phyloP scores from a whole-genome alignment of 2,113 vertebrate species.

The Ophiodon elongatus region DNA sequence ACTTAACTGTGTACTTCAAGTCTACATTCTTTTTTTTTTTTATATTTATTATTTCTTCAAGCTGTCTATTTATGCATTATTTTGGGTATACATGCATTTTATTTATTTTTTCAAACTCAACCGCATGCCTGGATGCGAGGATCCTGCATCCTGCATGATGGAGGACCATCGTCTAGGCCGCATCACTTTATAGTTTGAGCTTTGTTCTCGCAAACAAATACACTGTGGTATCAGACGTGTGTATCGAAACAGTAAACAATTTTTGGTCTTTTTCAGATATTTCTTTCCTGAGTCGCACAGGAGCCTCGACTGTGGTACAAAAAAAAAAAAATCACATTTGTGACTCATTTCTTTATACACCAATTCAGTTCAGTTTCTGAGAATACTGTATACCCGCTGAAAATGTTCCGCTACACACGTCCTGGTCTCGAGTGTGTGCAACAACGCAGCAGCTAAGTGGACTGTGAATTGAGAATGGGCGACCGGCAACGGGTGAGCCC shows the following conservation, averaged over 20 bases:
- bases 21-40: background rate
- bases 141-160: background rate
- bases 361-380: background rate
- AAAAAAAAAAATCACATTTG: slow-evolving; percentile 11
- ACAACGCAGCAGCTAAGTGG: slow-evolving; percentile 35
- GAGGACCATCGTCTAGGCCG: background rate
- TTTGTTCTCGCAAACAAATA: slow-evolving; percentile 38
- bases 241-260: background rate
- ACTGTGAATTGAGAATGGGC: slow-evolving; percentile 36
- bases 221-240: background rate
- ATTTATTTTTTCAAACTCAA: background rate
- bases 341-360: background rate
- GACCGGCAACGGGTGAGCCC: background rate
- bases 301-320: background rate
- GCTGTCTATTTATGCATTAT: background rate
- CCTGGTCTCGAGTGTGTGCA: background rate
- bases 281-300: background rate
- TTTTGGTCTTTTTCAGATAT: background rate
- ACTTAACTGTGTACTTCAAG: background rate
- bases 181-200: background rate
- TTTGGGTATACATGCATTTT: background rate
- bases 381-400: slow-evolving; percentile 1
- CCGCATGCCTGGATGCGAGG: background rate
- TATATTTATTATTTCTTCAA: no score
- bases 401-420: background rate